These are phyloP conservation scores for Antedon bifida DNA, from an alignment of 35 echinoderm and acorn worm genomes.

Conservation along the genomic window DNA sequence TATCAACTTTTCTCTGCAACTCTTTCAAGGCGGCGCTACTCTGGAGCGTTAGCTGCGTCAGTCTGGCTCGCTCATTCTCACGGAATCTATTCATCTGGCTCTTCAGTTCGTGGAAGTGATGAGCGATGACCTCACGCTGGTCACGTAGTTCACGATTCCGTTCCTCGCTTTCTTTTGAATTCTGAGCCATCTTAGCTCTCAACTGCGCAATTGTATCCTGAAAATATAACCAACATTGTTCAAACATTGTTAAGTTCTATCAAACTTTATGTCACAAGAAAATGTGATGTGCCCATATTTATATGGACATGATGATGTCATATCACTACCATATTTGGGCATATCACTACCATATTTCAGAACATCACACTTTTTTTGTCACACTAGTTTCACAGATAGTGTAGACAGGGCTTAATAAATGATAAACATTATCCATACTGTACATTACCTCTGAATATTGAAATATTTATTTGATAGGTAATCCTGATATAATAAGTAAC, in stretches of 20 bases:
- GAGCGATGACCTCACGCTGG: slow-evolving; percentile 66
- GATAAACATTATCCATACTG: too few species aligned
- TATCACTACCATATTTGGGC: too few species aligned
- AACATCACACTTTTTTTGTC: too few species aligned
- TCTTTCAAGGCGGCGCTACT: slow-evolving; percentile 71
- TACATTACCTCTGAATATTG: too few species aligned
- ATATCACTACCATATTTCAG: too few species aligned
- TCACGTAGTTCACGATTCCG: slow-evolving; percentile 69
- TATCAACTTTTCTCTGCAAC: slow-evolving; percentile 59
- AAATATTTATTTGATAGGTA: too few species aligned
- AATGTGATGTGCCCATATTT: too few species aligned
- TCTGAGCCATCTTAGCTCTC: slow-evolving; percentile 94
- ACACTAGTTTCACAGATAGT: too few species aligned
- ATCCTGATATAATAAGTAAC: too few species aligned
- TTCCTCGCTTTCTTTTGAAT: slow-evolving; percentile 85
- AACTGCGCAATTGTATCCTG: slow-evolving; percentile 89
- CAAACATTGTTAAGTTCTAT: neutral
- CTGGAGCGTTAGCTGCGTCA: slow-evolving; percentile 79
- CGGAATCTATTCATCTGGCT: slow-evolving; percentile 85
- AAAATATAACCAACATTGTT: neutral
- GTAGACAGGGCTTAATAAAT: too few species aligned
- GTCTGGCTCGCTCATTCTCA: slow-evolving; percentile 61
- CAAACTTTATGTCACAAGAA: too few species aligned
- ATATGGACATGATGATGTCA: too few species aligned
- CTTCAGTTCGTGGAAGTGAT: slow-evolving; percentile 91